Evolutionary conservation across 2,888 invertebrate species (phyloP), one percentile per base, ranked within the genome.

Genomic region (Platycheirus rosarum): DNA sequence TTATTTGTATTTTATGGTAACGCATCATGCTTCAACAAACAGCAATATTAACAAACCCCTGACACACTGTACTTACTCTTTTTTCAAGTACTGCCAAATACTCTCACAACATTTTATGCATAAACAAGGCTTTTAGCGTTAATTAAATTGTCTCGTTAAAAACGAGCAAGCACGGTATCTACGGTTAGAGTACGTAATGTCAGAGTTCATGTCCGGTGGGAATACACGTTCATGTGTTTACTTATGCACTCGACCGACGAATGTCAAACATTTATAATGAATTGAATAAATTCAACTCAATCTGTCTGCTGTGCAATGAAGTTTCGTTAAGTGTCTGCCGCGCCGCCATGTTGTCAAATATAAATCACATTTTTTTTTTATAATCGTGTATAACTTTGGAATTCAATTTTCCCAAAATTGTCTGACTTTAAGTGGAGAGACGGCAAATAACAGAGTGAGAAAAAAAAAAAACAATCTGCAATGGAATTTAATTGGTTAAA

Each of bases 281-380:
- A 80, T 80, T 76, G 42, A 80, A 66, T 75, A 65, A 75, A 75
- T 80, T 75, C 57, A 53, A 63, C 49, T 46, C 16, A 35, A 44
- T 51, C 9, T 7, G 16, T 32, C 37, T 40, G 23, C 2, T 7
- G 14, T 13, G 68, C 69, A 69, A 55, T 79, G 74, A 69, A 65
- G 75, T 68, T 60, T 60, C 66, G 46, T 40, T 49, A 37, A 70
- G 57, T 49, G 51, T 37, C 37, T 37, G 29, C 60, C 42, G 40
- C 35, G 48, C 60, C 42, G 40, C 35, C 42, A 48, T 44, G 49
- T 62, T 80, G 65, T 62, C 80, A 60, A n/a, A n/a, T 26, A 80
- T 80, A 76, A 80, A 80, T 80, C 80, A 80, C 80, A 76, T 66
- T 70, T 80, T 66, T 71, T 62, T 66, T 70, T 80, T 66, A 76